phyloP scores from a whole-genome alignment of 2,888 invertebrate species.

The Agonopterix arenella region DNA sequence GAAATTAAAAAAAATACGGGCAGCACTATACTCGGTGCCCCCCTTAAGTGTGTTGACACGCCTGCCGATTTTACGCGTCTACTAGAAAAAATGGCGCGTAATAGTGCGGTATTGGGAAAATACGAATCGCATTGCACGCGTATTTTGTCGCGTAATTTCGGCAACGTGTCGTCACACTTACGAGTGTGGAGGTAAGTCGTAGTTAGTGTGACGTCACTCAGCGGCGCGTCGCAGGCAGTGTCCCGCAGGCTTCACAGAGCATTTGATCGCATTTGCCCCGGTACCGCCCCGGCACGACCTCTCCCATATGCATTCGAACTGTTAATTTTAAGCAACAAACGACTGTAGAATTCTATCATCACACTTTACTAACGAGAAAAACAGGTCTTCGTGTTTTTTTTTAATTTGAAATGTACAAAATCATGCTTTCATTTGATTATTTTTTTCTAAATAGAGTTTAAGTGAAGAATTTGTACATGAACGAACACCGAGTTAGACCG shows the following conservation, averaged over 20 bases:
- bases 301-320: constrained; percentile 43
- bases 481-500: constrained; percentile 44
- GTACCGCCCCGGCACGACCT: constrained; percentile 16
- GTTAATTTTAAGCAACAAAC: constrained; percentile 68
- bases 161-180: too few species aligned
- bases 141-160: too few species aligned
- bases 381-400: constrained; percentile 53
- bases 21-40: too few species aligned
- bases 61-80: too few species aligned
- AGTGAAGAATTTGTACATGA: constrained; percentile 70
- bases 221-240: neutral
- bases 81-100: too few species aligned
- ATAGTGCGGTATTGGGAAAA: too few species aligned
- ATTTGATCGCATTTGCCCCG: constrained; percentile 53
- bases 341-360: constrained; percentile 74
- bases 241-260: constrained; percentile 17
- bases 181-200: too few species aligned
- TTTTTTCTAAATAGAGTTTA: constrained; percentile 69
- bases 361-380: constrained; percentile 62
- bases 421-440: constrained; percentile 70
- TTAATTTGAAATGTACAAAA: constrained; percentile 73
- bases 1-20: too few species aligned
- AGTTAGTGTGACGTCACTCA: neutral
- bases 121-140: too few species aligned
- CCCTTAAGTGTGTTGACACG: too few species aligned